A percentile compares a stretch with the other conserved stretches of the same genome.
Conservation (phyloP, 2,113 vertebrate species). For the Thomomys bottae region DNA sequence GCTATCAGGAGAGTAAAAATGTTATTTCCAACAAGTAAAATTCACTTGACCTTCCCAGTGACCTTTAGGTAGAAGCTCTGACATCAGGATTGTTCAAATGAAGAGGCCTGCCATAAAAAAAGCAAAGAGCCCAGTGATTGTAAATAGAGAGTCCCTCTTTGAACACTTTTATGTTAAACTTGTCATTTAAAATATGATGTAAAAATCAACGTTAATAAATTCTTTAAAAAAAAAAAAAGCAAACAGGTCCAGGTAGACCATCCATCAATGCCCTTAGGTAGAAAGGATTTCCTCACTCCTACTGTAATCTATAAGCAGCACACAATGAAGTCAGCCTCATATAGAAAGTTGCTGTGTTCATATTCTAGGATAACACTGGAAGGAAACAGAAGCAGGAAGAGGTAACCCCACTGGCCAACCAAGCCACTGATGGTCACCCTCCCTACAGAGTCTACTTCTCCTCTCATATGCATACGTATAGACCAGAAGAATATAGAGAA, state of each 20-base stretch:
- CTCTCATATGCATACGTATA: neutral
- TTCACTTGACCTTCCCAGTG: neutral
- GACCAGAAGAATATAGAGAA: neutral
- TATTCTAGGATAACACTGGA: neutral
- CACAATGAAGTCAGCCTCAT: neutral
- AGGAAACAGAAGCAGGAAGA: neutral
- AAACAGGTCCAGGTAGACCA: neutral
- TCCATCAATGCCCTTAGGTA: neutral
- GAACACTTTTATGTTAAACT: no score
- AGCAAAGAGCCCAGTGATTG: no score
- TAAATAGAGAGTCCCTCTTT: no score
- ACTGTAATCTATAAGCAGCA: neutral
- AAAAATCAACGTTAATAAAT: no score
- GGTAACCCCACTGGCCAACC: neutral
- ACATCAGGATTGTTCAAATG: neutral
- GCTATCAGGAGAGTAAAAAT: neutral
- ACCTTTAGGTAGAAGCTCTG: neutral
- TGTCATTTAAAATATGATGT: no score
- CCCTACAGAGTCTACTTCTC: neutral
- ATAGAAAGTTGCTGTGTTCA: no score
- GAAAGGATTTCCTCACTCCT: neutral
- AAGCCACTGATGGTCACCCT: neutral
- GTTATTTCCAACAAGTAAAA: constrained; percentile 12
- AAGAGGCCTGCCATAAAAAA: neutral
- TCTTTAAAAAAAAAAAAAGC: no score